Base-by-base conservation (phyloP, 1,140 invertebrate species). In the Metopolophium dirhodum region DNA sequence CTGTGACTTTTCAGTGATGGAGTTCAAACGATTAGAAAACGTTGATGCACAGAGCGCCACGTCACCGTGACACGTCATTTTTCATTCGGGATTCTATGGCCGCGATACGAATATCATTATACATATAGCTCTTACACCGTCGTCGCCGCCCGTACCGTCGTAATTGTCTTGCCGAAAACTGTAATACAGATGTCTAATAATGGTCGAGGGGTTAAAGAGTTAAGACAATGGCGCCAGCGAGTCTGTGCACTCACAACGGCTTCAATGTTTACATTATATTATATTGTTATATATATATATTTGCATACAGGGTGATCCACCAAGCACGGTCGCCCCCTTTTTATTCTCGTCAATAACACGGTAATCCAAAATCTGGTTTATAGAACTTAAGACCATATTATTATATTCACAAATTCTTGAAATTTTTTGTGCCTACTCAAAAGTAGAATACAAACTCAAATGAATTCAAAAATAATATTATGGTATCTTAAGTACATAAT, bases 1-100 rank as follows among this genome's bases (percentile, higher is more conserved):
- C 18, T n/a, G 47, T 7, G 86, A 87, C 47, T 87, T 87, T n/a
- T n/a, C 26, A 2, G 45, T 47, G 86, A 49, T 47, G 47, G 86
- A n/a, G 47, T 87, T 49, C 35, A 87, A 87, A 20, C 86, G 86
- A 87, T 49, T 87, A 49, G 86, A 87, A 87, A 54, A 51, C 47
- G 30, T 30, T 77, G 61, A 30, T n/a, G 26, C 23, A 26, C 23
- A 47, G 26, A 47, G 30, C 45, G 85, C 26, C 83, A 14, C 41
- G 83, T 86, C 45, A 86, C 37, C 85, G 41, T 86, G 87, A 89
- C 87, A 54, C n/a, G 22, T 89, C 47, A 54, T 89, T 89, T 89
- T 37, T 89, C 87, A 89, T 35, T n/a, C 87, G 47, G 18, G 49
- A 89, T 89, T 89, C 30, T 49, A 41, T 85, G 83, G 7, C n/a